Evolutionary conservation across 2,113 vertebrate species (phyloP).

Genomic region (Platichthys flesus): DNA sequence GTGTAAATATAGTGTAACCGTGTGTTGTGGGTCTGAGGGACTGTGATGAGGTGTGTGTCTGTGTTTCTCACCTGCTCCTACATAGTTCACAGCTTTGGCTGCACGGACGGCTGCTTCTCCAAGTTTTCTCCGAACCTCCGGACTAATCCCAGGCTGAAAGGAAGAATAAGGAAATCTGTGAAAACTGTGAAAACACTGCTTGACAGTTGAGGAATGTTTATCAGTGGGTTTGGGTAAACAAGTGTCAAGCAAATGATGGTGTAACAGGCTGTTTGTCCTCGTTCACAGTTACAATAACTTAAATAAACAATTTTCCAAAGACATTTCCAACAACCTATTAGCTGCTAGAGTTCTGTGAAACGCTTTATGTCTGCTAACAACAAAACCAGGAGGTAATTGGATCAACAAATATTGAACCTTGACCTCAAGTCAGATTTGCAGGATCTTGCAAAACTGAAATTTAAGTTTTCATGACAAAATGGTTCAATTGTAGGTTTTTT

Average conservation of each 20-base stretch:
- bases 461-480: background rate
- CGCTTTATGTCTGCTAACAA: too few species aligned
- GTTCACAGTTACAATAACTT: too few species aligned
- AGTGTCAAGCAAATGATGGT: too few species aligned
- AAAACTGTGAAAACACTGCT: constrained; percentile 12
- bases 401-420: too few species aligned
- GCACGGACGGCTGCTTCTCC: constrained; percentile 96
- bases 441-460: too few species aligned
- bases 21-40: background rate
- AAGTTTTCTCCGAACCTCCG: constrained; percentile 89
- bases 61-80: constrained; percentile 89
- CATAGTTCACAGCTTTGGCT: constrained; percentile 95
- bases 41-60: background rate
- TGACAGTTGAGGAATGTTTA: too few species aligned
- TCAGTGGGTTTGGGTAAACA: background rate
- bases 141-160: constrained; percentile 90
- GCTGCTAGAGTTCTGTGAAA: too few species aligned
- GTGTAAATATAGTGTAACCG: fast-evolving
- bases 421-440: too few species aligned
- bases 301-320: too few species aligned
- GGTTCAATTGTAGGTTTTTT: background rate
- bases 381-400: too few species aligned
- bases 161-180: background rate
- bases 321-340: too few species aligned
- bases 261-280: too few species aligned